Evolutionary conservation across 1,140 invertebrate species (phyloP), one percentile per base, ranked within the genome.

Genomic region (Philaenus spumarius): DNA sequence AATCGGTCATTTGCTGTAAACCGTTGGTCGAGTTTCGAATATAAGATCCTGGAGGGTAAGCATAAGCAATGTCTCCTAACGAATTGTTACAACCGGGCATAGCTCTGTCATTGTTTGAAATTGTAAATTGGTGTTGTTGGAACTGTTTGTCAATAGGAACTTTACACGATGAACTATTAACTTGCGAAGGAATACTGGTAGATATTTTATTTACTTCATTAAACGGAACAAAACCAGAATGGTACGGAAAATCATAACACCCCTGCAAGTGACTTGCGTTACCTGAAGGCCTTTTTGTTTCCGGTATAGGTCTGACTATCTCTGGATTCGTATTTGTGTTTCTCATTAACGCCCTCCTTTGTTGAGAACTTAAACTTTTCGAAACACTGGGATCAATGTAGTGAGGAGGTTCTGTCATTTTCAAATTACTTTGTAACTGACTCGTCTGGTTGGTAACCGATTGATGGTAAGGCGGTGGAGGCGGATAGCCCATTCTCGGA

Each of bases 211-310:
- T 53, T 9, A 53, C 50, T 19, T 53, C 50, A 53, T 22, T 26
- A 20, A 53, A 53, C 5, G 50, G 50, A 15, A 53, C 30, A 39
- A 53, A 53, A 12, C 50, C 50, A 22, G 22, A 15, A 3, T 30
- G 30, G 14, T 53, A 53, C 7, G 30, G 30, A 53, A 39, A 53
- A 30, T 53, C 50, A 26, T 53, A 53, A 53, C 50, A 53, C 35
- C 50, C 37, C 17, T 53, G 50, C 5, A 39, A 19, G 17, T 53
- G 26, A 30, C 26, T 53, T 7, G 6, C 30, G 14, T 53, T 35
- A 17, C 19, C 19, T 11, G 20, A 9, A 4, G 30, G 23, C 19
- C 50, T 37, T 39, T 53, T 53, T 7, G 50, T 9, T 53, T 53
- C 50, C 2, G 50, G 50, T 15, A 53, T 22, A 37, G 50, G 50